These are phyloP conservation scores for Andricus curvator DNA, from an alignment of 2,888 invertebrate species.

Conservation along the genomic window DNA sequence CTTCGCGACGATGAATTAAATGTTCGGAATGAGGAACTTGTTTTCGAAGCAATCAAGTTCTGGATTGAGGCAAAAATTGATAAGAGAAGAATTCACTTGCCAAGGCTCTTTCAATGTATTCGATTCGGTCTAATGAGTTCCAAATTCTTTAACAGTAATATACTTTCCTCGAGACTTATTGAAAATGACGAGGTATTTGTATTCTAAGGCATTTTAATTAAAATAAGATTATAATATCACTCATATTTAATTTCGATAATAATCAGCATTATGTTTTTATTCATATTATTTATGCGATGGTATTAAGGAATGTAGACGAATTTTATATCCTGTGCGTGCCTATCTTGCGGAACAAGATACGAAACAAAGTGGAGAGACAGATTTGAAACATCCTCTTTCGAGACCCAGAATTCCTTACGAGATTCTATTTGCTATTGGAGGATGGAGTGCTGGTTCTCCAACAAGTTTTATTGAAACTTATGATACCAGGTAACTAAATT, in stretches of 20 bases:
- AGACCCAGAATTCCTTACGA: conserved; percentile 88
- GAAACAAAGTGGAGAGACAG: conserved; percentile 77
- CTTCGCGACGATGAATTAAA: conserved; percentile 86
- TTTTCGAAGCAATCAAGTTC: conserved; percentile 86
- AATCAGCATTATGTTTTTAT: too few species aligned
- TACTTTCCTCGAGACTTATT: conserved; percentile 81
- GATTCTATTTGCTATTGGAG: conserved; percentile 90
- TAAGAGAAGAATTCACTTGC: conserved; percentile 80
- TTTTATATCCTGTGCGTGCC: conserved; percentile 80
- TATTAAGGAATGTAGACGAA: conserved; percentile 80
- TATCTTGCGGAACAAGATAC: conserved; percentile 79
- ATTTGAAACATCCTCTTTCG: conserved; percentile 82
- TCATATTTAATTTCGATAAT: not conserved
- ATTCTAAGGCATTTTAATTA: conserved; percentile 42
- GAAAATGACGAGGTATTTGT: conserved; percentile 79
- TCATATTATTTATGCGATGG: not conserved
- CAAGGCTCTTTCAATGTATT: conserved; percentile 83
- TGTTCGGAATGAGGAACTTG: conserved; percentile 85
- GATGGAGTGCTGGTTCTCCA: conserved; percentile 92
- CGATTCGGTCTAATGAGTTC: conserved; percentile 84
- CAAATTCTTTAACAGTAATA: conserved; percentile 81
- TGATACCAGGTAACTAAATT: conserved; percentile 82
- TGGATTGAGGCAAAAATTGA: conserved; percentile 84
- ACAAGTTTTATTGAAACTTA: conserved; percentile 90
- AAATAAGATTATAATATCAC: not conserved